These are phyloP conservation scores for Trichosurus vulpecula DNA, from an alignment of 2,797 vertebrate species.

Conservation along the genomic window DNA sequence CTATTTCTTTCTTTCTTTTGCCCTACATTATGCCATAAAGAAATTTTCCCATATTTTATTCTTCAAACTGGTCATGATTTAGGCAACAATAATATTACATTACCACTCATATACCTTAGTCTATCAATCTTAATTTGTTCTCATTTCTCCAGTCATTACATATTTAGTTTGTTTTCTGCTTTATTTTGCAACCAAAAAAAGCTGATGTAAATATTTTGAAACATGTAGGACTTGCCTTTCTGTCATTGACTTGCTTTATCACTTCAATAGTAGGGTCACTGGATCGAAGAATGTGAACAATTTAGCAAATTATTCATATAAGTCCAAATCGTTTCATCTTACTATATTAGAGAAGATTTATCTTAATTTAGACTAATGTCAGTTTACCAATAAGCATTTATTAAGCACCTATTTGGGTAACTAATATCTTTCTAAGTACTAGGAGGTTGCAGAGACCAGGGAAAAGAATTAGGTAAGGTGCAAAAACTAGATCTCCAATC, in stretches of 20 bases:
- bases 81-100: not conserved
- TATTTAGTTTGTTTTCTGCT: not conserved
- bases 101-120: not conserved
- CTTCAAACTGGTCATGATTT: not conserved
- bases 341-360: not conserved
- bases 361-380: not conserved
- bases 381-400: not conserved
- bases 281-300: not conserved
- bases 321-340: not conserved
- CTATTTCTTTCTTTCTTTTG: not conserved
- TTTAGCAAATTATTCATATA: not conserved
- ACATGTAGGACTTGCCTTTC: not conserved
- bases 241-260: not conserved
- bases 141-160: not conserved
- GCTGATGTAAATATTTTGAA: not conserved
- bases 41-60: not conserved
- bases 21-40: not conserved
- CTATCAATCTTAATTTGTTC: not conserved
- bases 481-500: not conserved
- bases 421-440: not conserved
- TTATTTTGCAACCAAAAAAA: not conserved
- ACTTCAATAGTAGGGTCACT: not conserved
- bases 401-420: not conserved
- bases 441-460: not conserved
- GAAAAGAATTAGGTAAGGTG: not conserved